Conservation (phyloP, 2,113 vertebrate species). For the Pyxicephalus adspersus region DNA sequence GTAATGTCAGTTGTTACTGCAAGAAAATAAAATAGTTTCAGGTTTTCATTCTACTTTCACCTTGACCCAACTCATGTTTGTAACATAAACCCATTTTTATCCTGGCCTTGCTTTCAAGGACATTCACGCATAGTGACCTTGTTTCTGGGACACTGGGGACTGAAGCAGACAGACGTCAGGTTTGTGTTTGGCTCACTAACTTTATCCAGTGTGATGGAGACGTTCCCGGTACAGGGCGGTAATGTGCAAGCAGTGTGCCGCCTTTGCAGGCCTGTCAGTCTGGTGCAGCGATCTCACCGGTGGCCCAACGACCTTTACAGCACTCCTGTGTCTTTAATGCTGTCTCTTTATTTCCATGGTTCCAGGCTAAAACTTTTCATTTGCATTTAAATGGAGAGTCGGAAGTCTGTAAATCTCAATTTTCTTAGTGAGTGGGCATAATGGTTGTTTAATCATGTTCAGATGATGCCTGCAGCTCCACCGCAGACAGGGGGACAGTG, state of each 20-base stretch:
- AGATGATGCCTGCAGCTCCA: constrained; percentile 62
- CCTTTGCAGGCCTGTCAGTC: background rate
- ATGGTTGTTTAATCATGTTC: constrained; percentile 70
- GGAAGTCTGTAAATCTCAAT: constrained; percentile 71
- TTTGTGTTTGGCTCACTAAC: constrained; percentile 14
- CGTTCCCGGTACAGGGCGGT: background rate
- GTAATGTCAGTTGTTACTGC: too few relatives aligned
- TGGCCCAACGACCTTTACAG: background rate
- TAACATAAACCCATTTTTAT: background rate
- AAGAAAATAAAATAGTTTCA: too few relatives aligned
- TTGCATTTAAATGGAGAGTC: constrained; percentile 77
- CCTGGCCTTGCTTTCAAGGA: background rate
- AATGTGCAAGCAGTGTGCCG: background rate
- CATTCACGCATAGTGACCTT: background rate
- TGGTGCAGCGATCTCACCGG: background rate
- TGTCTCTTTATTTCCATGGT: constrained; percentile 62
- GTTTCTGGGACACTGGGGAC: background rate
- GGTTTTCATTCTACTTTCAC: too few relatives aligned
- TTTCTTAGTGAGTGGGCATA: constrained; percentile 60
- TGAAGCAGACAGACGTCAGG: too few relatives aligned
- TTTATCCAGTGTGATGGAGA: background rate
- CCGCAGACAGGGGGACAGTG: constrained; percentile 48
- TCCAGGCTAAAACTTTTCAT: constrained; percentile 60
- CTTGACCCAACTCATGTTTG: too few relatives aligned
- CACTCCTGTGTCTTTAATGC: constrained; percentile 52